phyloP scores from a whole-genome alignment of 2,797 vertebrate species.

The Smutsia gigantea region DNA sequence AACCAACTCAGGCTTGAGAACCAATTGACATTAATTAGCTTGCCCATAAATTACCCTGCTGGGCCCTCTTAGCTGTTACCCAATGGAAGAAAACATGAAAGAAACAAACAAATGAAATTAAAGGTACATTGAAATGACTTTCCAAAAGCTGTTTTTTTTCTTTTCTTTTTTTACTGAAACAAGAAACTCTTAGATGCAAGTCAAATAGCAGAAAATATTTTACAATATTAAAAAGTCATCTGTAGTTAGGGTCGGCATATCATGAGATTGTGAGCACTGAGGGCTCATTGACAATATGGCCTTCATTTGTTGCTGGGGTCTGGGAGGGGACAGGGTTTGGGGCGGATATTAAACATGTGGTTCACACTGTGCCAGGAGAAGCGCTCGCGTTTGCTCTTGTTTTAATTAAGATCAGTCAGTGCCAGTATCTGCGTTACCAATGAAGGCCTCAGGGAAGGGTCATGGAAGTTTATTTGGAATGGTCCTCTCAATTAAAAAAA shows the following conservation, averaged over 20 bases:
- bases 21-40: constrained; percentile 69
- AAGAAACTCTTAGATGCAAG: constrained; percentile 88
- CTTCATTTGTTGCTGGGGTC: constrained; percentile 69
- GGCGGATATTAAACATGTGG: constrained; percentile 73
- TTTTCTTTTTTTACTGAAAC: constrained; percentile 85
- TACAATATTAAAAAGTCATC: constrained; percentile 88
- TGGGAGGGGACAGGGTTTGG: not conserved
- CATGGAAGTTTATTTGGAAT: constrained; percentile 79
- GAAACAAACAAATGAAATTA: constrained; percentile 12
- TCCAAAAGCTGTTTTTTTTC: constrained; percentile 78
- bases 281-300: constrained; percentile 77
- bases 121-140: constrained; percentile 82
- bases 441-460: constrained; percentile 79
- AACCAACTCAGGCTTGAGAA: constrained; percentile 65
- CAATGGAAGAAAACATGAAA: constrained; percentile 74
- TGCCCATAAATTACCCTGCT: constrained; percentile 73
- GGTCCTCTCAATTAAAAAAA: constrained; percentile 81
- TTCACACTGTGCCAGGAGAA: constrained; percentile 73
- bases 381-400: constrained; percentile 67
- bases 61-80: constrained; percentile 79
- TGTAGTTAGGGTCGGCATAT: constrained; percentile 73
- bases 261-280: constrained; percentile 86
- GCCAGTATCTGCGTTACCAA: constrained; percentile 81
- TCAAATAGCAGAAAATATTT: constrained; percentile 88
- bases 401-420: constrained; percentile 83